Evolutionary conservation across 2,888 invertebrate species (phyloP).

Genomic region (Tridacna gigas): DNA sequence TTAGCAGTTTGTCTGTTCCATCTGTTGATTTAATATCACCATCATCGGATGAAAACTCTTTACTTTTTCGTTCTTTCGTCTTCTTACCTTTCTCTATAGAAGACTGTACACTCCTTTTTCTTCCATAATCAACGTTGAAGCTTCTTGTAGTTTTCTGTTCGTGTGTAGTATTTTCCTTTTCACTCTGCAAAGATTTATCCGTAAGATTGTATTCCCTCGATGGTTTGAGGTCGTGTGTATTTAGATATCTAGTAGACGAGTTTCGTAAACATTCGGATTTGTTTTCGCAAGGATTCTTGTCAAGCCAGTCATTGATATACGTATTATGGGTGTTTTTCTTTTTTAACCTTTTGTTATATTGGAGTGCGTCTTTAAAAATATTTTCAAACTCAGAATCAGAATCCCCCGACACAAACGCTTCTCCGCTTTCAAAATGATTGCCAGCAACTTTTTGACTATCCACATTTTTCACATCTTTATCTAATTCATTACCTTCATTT

Average conservation of each 20-base stretch:
- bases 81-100: not conserved
- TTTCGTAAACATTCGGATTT: not conserved
- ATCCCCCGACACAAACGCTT: not conserved
- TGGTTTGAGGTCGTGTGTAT: not conserved
- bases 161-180: not conserved
- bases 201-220: too few species aligned
- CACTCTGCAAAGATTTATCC: too few species aligned
- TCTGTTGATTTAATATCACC: not conserved
- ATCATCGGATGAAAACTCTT: not conserved
- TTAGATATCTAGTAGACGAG: not conserved
- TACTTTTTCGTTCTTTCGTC: not conserved
- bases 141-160: not conserved
- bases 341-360: not conserved
- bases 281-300: not conserved
- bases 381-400: constrained; percentile 23
- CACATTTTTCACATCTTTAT: too few species aligned
- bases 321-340: not conserved
- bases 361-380: not conserved
- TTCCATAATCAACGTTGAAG: not conserved
- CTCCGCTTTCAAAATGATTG: not conserved
- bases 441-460: not conserved
- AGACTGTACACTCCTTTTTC: not conserved
- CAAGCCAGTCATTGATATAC: not conserved
- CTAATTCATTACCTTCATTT: not conserved
- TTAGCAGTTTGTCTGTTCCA: not conserved